Base-by-base conservation (phyloP, 1,140 invertebrate genomes). In the Frieseomelitta varia region DNA sequence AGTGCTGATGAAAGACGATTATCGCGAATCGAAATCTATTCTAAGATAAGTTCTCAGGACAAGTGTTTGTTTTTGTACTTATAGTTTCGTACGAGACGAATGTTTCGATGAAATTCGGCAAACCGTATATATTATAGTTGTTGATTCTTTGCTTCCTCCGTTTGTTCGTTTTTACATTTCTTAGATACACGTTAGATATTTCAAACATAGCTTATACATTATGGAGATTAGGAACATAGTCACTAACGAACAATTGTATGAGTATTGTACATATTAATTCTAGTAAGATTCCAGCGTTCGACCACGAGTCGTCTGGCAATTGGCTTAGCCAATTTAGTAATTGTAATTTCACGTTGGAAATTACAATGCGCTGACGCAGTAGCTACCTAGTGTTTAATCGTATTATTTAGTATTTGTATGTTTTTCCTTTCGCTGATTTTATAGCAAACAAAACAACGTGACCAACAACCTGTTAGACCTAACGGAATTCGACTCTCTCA, bases 401-500 rank as follows among this genome's bases (percentile, higher is more conserved):
- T 92, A 88, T 91, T 90, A 91, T 84, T 92, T 92, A 92, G 90
- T 90, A 79, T 93, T 76, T 93, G 89, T 94, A 92, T 91, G 88
- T 93, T 92, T 93, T 92, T 92, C 69, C 89, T 88, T 84, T 94
- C 91, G 91, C 90, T 93, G 90, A 86, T 94, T 94, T 95, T 95
- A 87, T 94, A 95, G 94, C 92, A 95, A 94, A 87, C 94, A 95
- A 92, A 95, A 95, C 93, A 95, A 95, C 94, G 94, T 95, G 91
- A 95, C 94, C 89, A 95, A 95, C 93, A 95, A 95, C 93, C 93
- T 95, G 86, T 94, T 95, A 93, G 95, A 95, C 91, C 92, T 95
- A 89, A 94, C 94, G 91, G 95, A 95, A 87, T 95, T 95, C 93
- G 96, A 96, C 89, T 94, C 95, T 89, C 93, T 96, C 90, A 96